Evolutionary conservation across 2,113 vertebrate genomes (phyloP).

Genomic region (Leucopternis melanops): DNA sequence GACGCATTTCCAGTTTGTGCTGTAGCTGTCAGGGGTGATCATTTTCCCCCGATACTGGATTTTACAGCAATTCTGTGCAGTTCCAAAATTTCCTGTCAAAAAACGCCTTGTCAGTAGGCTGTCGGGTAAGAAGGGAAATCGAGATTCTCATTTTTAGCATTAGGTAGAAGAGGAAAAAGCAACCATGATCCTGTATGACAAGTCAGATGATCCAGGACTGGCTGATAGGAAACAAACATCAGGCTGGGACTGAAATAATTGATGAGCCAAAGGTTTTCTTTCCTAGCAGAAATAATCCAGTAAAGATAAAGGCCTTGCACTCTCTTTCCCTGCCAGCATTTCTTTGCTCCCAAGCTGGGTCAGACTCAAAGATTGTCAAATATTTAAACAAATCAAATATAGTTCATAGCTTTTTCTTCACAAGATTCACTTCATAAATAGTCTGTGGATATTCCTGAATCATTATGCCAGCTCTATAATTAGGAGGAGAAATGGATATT

Average conservation of each 20-base stretch:
- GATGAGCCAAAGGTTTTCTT: background rate
- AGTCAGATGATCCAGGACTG: background rate
- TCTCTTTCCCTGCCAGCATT: background rate
- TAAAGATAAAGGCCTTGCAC: background rate
- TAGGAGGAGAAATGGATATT: background rate
- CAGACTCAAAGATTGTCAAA: background rate
- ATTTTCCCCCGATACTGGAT: background rate
- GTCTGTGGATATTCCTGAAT: background rate
- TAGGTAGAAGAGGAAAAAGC: background rate
- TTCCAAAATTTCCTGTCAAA: background rate
- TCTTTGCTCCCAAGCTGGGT: background rate
- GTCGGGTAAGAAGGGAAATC: background rate
- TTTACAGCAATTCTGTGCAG: background rate
- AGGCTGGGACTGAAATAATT: background rate
- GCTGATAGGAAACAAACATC: background rate
- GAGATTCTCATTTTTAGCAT: background rate
- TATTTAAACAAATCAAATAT: background rate
- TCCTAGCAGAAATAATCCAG: background rate
- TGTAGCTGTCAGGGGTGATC: background rate
- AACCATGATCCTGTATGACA: background rate
- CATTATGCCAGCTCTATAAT: background rate
- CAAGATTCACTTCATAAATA: background rate
- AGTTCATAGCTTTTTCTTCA: background rate
- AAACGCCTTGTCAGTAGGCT: background rate
- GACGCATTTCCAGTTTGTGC: background rate